These are phyloP conservation scores for Xenopus laevis DNA, from an alignment of 2,113 vertebrate genomes.

Conservation along the genomic window DNA sequence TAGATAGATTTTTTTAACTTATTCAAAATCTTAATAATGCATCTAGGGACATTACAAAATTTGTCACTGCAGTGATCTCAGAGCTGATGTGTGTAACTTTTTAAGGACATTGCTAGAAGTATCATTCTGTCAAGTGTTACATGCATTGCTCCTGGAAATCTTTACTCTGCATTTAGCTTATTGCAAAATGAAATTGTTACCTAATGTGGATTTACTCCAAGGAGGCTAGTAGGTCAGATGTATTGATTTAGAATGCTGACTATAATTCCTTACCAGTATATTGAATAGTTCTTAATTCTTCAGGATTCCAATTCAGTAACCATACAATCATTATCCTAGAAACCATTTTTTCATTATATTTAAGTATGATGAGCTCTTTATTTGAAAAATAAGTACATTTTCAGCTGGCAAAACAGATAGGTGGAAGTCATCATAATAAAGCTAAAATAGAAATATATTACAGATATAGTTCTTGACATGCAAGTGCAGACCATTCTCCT, in stretches of 20 bases:
- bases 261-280: constrained; percentile 14
- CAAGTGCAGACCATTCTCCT: too few relatives aligned
- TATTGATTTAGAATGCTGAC: constrained; percentile 15
- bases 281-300: constrained; percentile 3
- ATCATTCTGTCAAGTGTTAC: neutral
- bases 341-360: too few relatives aligned
- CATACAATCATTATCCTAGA: neutral
- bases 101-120: neutral
- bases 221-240: constrained; percentile 14
- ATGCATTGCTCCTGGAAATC: neutral
- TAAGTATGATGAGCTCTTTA: too few relatives aligned
- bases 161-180: neutral
- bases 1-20: too few relatives aligned
- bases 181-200: constrained; percentile 2
- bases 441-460: too few relatives aligned
- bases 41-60: too few relatives aligned
- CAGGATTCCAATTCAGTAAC: constrained; percentile 1
- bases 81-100: neutral
- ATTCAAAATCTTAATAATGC: too few relatives aligned
- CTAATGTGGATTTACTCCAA: constrained; percentile 7
- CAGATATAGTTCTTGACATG: too few relatives aligned
- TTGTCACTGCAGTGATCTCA: too few relatives aligned
- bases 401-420: too few relatives aligned
- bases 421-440: too few relatives aligned
- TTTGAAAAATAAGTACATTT: too few relatives aligned